These are phyloP conservation scores for Diadumene lineata DNA, from an alignment of 92 coral and sea anemone genomes.

Conservation along the genomic window DNA sequence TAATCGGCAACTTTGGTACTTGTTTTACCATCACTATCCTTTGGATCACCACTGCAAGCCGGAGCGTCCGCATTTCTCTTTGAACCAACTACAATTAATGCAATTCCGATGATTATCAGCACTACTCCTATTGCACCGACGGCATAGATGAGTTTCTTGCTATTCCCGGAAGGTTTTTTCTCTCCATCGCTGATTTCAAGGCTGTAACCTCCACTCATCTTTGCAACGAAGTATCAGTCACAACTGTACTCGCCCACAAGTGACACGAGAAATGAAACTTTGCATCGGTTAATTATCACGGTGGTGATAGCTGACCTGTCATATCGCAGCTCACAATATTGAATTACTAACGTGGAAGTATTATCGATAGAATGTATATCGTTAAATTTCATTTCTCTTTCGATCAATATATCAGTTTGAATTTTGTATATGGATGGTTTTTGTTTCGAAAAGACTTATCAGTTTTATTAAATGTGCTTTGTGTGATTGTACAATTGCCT, in stretches of 20 bases:
- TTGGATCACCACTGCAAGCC: not conserved
- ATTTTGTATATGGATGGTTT: too few species aligned
- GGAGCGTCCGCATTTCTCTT: conserved; percentile 4
- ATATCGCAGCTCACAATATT: not conserved
- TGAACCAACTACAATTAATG: conserved; percentile 60
- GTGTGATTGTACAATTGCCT: too few species aligned
- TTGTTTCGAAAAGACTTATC: too few species aligned
- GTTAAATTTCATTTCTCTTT: too few species aligned
- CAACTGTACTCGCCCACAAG: not conserved
- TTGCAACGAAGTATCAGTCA: too few species aligned
- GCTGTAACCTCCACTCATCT: conserved; percentile 3
- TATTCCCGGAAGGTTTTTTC: not conserved
- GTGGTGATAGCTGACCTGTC: conserved; percentile 9
- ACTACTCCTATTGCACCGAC: conserved; percentile 43
- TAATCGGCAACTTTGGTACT: conserved; percentile 9
- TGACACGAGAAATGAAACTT: not conserved
- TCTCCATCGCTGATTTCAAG: conserved; percentile 24
- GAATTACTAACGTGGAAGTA: not conserved
- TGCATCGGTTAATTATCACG: not conserved
- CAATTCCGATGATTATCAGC: conserved; percentile 61
- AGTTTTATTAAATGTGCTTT: too few species aligned
- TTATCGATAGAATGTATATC: too few species aligned
- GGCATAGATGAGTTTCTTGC: conserved; percentile 20
- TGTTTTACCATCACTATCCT: conserved; percentile 4
- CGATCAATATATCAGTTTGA: too few species aligned